Conservation (phyloP, 2,797 vertebrate species). For the Falco cherrug region DNA sequence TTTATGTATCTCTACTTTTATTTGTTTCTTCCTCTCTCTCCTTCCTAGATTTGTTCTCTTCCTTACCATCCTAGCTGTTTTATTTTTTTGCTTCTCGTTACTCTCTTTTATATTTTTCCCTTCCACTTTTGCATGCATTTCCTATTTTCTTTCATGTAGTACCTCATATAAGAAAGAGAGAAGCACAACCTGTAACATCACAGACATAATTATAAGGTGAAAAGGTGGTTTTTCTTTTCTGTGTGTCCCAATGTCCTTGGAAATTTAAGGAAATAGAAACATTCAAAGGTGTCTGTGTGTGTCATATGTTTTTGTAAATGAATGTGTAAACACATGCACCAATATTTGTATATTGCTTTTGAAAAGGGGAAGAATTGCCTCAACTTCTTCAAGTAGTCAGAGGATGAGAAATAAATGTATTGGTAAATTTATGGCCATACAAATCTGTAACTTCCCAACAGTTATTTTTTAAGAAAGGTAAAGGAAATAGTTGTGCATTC, state of each 20-base stretch:
- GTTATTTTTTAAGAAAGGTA: not conserved
- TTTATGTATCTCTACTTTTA: not conserved
- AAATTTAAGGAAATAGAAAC: not conserved
- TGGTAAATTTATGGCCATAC: not conserved
- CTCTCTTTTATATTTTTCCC: not conserved
- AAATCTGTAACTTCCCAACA: not conserved
- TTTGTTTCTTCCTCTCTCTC: not conserved
- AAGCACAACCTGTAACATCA: not conserved
- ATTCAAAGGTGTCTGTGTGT: not conserved
- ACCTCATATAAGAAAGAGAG: not conserved
- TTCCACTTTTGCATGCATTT: not conserved
- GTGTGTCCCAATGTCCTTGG: not conserved
- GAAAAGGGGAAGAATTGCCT: not conserved
- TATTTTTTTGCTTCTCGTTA: not conserved
- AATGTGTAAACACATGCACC: not conserved
- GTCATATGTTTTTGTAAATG: not conserved
- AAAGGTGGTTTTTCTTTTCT: not conserved
- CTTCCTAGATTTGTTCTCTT: not conserved
- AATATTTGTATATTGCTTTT: not conserved
- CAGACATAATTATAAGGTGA: not conserved
- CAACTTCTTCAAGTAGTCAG: not conserved
- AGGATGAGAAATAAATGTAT: not conserved
- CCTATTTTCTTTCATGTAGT: not conserved
- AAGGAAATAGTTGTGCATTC: not conserved
- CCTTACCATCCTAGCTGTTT: not conserved